Percentiles rank a stretch among this genome's conserved stretches.
Evolutionary conservation across 2,113 vertebrate species (phyloP).

Genomic region (Gallinago jamesoni): DNA sequence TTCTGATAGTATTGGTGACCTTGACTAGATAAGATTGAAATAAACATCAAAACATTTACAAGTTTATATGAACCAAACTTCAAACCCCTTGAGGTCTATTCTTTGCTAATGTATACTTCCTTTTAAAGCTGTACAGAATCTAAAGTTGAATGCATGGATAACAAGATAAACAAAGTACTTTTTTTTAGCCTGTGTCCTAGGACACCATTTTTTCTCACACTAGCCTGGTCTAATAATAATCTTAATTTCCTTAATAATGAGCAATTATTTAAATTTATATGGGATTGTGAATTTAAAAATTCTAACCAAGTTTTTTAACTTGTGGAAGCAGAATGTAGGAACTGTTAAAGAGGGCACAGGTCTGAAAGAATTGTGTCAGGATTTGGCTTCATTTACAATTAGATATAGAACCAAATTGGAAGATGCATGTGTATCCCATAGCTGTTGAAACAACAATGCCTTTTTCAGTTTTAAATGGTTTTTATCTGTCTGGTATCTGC

Average conservation of each 20-base stretch:
- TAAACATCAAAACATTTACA: not conserved
- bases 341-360: not conserved
- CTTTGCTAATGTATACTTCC: not conserved
- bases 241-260: not conserved
- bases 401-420: not conserved
- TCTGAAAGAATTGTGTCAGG: not conserved
- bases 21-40: conserved; percentile 1
- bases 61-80: not conserved
- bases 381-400: not conserved
- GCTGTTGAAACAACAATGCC: not conserved
- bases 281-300: not conserved
- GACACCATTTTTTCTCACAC: not conserved
- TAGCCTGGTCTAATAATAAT: not conserved
- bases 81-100: not conserved
- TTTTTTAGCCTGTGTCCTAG: not conserved
- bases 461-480: not conserved
- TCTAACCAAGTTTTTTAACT: not conserved
- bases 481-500: not conserved
- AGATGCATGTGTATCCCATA: not conserved
- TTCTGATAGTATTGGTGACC: not conserved
- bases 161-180: not conserved
- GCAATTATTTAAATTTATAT: not conserved
- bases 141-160: not conserved
- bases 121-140: not conserved
- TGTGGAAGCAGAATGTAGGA: not conserved